Evolutionary conservation across 2,797 vertebrate genomes (phyloP).

Genomic region (Ctenopoma multispine): DNA sequence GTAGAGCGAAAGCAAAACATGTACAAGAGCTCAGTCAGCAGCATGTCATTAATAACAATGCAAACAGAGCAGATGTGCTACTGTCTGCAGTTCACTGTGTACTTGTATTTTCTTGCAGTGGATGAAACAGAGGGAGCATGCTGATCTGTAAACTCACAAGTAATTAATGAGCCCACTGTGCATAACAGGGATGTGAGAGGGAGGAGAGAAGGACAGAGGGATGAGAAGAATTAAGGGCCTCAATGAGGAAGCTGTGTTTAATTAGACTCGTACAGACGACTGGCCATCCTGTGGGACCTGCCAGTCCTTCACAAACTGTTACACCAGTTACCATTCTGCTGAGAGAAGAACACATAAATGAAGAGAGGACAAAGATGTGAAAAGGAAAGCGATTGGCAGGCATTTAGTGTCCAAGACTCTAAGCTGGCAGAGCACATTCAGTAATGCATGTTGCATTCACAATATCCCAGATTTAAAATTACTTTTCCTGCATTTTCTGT

Average conservation of each 20-base stretch:
- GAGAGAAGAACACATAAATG: constrained; percentile 18
- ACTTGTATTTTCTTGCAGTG: constrained; percentile 21
- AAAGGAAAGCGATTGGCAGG: not conserved
- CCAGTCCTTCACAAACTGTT: constrained; percentile 49
- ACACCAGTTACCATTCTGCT: constrained; percentile 47
- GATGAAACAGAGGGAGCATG: constrained; percentile 41
- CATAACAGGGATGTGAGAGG: constrained; percentile 55
- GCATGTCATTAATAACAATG: constrained; percentile 17
- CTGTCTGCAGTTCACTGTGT: constrained; percentile 8
- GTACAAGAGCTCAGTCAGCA: constrained; percentile 10
- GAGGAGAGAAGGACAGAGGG: constrained; percentile 37
- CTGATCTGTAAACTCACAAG: constrained; percentile 67
- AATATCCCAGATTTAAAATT: not conserved
- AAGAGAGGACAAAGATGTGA: not conserved
- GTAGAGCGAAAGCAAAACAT: not conserved
- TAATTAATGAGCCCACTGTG: constrained; percentile 74
- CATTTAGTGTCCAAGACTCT: not conserved
- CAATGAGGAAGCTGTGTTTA: constrained; percentile 68
- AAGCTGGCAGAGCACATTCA: not conserved
- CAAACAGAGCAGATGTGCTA: constrained; percentile 13
- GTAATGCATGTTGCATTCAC: constrained; percentile 1
- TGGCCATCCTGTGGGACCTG: constrained; percentile 49
- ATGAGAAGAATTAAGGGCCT: constrained; percentile 39
- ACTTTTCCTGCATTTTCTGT: not conserved
- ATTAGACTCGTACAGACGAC: constrained; percentile 73